A percentile compares a stretch with the other conserved stretches of the same genome.
Conservation (phyloP, 2,797 vertebrate species). For the Pelodytes ibericus region DNA sequence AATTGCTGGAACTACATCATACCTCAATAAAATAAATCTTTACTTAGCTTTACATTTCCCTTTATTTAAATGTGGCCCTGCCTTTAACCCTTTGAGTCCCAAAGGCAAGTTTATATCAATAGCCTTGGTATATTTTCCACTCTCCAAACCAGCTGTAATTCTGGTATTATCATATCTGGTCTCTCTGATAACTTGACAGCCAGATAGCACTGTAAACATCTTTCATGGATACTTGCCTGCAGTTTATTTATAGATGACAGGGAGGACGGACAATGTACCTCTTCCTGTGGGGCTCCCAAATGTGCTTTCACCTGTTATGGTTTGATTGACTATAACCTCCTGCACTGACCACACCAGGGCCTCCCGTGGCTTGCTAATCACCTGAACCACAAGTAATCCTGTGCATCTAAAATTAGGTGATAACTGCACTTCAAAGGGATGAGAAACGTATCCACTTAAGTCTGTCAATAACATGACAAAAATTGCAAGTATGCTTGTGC, state of each 20-base stretch:
- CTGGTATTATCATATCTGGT: conserved; percentile 27
- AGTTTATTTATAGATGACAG: conserved; percentile 66
- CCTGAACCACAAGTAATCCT: conserved; percentile 46
- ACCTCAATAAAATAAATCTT: too few relatives aligned
- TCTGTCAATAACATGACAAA: not conserved
- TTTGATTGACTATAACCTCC: conserved; percentile 59
- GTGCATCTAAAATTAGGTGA: conserved; percentile 45
- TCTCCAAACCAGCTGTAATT: conserved; percentile 2
- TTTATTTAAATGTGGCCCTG: too few relatives aligned
- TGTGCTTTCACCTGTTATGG: conserved; percentile 62
- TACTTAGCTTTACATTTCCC: too few relatives aligned
- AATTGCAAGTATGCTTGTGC: not conserved
- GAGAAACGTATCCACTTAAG: not conserved
- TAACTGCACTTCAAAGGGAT: conserved; percentile 30
- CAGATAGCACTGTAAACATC: conserved; percentile 22
- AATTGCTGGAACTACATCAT: too few relatives aligned
- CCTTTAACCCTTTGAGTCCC: too few relatives aligned
- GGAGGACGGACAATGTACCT: conserved; percentile 55
- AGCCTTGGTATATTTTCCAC: too few relatives aligned
- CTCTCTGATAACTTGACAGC: conserved; percentile 39
- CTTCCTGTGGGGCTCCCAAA: conserved; percentile 57
- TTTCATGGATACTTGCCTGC: conserved; percentile 38
- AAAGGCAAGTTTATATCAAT: too few relatives aligned
- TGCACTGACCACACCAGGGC: conserved; percentile 33
- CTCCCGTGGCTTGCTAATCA: conserved; percentile 54